Evolutionary conservation across 2,888 invertebrate species (phyloP).

Genomic region (Leptinotarsa tumamoca): DNA sequence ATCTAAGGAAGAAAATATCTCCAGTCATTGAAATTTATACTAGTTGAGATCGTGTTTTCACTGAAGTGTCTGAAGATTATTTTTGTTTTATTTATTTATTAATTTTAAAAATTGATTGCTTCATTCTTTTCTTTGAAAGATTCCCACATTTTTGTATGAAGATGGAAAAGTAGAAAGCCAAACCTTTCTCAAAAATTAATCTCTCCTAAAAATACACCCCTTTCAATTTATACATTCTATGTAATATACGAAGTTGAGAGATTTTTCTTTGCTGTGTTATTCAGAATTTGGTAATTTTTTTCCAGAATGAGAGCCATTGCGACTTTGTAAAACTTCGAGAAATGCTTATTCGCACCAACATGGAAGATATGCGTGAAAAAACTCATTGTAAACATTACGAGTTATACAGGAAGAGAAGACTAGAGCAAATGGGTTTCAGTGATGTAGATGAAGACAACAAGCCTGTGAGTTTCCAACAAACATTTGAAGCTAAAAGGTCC

Average conservation of each 20-base stretch:
- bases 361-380: slow-evolving; percentile 99
- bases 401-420: slow-evolving; percentile 81
- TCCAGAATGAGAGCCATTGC: slow-evolving; percentile 97
- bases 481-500: slow-evolving; percentile 92
- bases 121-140: no score
- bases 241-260: not conserved
- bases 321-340: slow-evolving; percentile 99
- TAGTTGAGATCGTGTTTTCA: no score
- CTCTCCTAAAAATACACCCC: no score
- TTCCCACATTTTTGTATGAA: no score
- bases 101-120: no score
- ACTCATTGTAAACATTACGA: slow-evolving; percentile 98
- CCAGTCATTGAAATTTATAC: no score
- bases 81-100: no score
- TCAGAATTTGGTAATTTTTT: not conserved
- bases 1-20: no score
- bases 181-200: no score
- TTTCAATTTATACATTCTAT: no score
- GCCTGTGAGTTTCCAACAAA: slow-evolving; percentile 93
- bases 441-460: slow-evolving; percentile 94
- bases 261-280: not conserved
- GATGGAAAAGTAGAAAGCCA: no score
- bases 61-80: no score
- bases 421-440: slow-evolving; percentile 95
- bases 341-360: slow-evolving; percentile 98